These are phyloP conservation scores for Onchidella celtica DNA, from an alignment of 2,888 invertebrate genomes.

Conservation along the genomic window DNA sequence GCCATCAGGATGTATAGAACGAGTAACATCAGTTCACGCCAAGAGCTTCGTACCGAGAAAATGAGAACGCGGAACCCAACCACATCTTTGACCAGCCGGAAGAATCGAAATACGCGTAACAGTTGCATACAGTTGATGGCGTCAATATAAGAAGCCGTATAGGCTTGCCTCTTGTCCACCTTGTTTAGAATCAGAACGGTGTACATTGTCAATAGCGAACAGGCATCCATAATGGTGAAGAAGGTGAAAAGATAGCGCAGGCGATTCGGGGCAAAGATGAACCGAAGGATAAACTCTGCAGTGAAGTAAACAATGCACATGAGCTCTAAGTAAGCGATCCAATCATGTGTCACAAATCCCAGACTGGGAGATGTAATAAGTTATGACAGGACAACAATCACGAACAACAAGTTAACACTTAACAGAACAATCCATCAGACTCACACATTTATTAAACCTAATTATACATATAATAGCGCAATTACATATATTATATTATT, in stretches of 20 bases:
- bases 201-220: conserved; percentile 64
- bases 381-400: too few relatives aligned
- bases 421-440: too few relatives aligned
- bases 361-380: too few relatives aligned
- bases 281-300: conserved; percentile 63
- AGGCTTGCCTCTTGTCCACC: conserved; percentile 58
- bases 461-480: too few relatives aligned
- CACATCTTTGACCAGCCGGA: conserved; percentile 66
- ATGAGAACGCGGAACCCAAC: conserved; percentile 70
- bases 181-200: conserved; percentile 59
- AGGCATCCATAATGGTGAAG: conserved; percentile 65
- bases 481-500: too few relatives aligned
- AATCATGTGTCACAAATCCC: too few relatives aligned
- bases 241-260: conserved; percentile 57
- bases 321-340: conserved; percentile 58
- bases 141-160: conserved; percentile 60
- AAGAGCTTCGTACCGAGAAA: conserved; percentile 67
- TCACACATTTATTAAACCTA: too few relatives aligned
- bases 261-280: conserved; percentile 60
- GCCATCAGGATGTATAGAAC: conserved; percentile 66
- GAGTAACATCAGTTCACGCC: conserved; percentile 67
- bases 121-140: conserved; percentile 65
- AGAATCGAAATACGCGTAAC: conserved; percentile 67
- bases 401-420: too few relatives aligned
- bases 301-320: conserved; percentile 63